Percentiles rank a stretch among this genome's conserved stretches.
Evolutionary conservation across 2,113 vertebrate species (phyloP).

Genomic region (Perca fluviatilis): DNA sequence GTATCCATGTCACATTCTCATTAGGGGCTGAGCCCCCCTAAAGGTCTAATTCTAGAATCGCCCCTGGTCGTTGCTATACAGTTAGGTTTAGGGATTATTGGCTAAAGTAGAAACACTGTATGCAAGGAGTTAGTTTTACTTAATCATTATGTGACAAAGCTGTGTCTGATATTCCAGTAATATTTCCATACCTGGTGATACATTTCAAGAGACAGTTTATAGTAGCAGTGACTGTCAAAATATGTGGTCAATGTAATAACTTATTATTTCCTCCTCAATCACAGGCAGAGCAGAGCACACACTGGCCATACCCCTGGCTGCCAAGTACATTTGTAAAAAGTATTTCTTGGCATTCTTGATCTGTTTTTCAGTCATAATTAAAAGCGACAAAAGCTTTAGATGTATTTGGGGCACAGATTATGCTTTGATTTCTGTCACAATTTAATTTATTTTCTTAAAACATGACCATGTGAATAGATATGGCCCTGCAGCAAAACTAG

Average conservation of each 20-base stretch:
- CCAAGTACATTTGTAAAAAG: background rate
- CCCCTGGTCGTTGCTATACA: too few species aligned
- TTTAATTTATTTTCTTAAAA: background rate
- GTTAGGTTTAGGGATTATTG: background rate
- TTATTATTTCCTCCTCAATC: background rate
- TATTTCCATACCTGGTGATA: background rate
- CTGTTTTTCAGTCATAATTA: background rate
- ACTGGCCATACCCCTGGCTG: background rate
- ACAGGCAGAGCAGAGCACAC: background rate
- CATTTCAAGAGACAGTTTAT: background rate
- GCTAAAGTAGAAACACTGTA: background rate
- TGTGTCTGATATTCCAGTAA: background rate
- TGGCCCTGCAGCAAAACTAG: background rate
- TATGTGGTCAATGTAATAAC: background rate
- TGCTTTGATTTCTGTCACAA: too few species aligned
- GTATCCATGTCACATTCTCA: too few species aligned
- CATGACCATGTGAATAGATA: background rate
- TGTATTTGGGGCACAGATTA: background rate
- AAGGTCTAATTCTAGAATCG: too few species aligned
- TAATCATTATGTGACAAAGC: background rate
- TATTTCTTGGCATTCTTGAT: background rate
- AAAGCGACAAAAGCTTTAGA: background rate
- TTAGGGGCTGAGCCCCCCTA: too few species aligned
- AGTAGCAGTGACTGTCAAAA: too few species aligned
- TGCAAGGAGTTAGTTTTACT: background rate